These are phyloP conservation scores for Heliconius erato DNA, from an alignment of 2,888 invertebrate species.

Conservation along the genomic window DNA sequence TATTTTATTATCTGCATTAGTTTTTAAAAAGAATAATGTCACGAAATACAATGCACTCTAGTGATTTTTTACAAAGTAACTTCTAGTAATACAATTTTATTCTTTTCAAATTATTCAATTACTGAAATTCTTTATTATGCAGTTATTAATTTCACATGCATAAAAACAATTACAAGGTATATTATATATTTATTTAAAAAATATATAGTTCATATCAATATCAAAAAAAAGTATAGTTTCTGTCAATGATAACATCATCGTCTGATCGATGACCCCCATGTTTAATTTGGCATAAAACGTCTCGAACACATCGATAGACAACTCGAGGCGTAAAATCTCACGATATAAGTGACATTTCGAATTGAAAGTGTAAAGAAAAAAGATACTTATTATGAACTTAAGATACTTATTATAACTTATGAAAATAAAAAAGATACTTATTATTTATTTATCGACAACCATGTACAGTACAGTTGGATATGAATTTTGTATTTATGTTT, in stretches of 20 bases:
- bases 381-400: background rate
- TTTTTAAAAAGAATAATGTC: too few species aligned
- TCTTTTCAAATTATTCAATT: background rate
- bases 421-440: slow-evolving; percentile 8
- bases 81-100: background rate
- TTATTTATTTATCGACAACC: background rate
- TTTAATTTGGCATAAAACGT: slow-evolving; percentile 45
- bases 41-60: background rate
- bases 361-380: slow-evolving; percentile 6
- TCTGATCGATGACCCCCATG: slow-evolving; percentile 22
- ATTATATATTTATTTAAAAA: background rate
- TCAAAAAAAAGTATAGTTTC: background rate
- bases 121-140: background rate
- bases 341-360: background rate
- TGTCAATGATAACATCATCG: slow-evolving; percentile 28
- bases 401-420: background rate
- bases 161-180: too few species aligned
- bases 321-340: slow-evolving; percentile 9
- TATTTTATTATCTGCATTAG: too few species aligned
- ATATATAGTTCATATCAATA: too few species aligned
- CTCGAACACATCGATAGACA: slow-evolving; percentile 23
- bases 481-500: too few species aligned
- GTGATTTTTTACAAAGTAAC: background rate
- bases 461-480: background rate
- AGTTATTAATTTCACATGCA: background rate